A percentile compares a stretch with the other conserved stretches of the same genome.
phyloP scores from a whole-genome alignment of 2,113 vertebrate species.

The Phrynocephalus versicolor region DNA sequence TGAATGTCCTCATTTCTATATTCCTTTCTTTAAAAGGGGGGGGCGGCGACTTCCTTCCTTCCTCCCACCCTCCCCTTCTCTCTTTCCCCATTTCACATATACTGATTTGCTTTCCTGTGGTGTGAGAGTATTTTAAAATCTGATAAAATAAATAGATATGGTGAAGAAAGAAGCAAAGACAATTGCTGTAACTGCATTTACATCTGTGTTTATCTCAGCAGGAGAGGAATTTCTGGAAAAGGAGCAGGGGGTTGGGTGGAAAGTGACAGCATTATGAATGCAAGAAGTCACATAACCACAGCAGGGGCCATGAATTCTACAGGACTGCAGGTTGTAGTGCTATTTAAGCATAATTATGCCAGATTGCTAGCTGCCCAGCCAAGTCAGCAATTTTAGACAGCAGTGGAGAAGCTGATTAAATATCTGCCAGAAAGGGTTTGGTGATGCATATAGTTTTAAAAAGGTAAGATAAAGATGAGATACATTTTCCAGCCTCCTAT shows the following conservation, averaged over 20 bases:
- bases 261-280: not conserved
- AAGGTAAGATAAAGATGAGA: not conserved
- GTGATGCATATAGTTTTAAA: not conserved
- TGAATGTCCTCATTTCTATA: not conserved
- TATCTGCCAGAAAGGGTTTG: not conserved
- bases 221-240: constrained; percentile 9
- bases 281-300: constrained; percentile 3
- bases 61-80: too few species aligned
- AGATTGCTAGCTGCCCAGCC: not conserved
- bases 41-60: too few species aligned
- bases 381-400: not conserved
- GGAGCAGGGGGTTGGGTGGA: not conserved
- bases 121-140: not conserved
- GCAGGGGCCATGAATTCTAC: not conserved
- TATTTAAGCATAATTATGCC: not conserved
- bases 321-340: not conserved
- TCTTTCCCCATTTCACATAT: not conserved
- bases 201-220: not conserved
- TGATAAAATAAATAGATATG: constrained; percentile 22
- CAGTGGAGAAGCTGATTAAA: not conserved
- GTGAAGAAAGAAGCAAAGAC: not conserved
- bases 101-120: not conserved
- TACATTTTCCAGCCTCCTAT: not conserved
- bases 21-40: not conserved
- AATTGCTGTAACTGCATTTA: constrained; percentile 31